Base-by-base conservation (phyloP, 2,888 invertebrate genomes). In the Melolontha melolontha region DNA sequence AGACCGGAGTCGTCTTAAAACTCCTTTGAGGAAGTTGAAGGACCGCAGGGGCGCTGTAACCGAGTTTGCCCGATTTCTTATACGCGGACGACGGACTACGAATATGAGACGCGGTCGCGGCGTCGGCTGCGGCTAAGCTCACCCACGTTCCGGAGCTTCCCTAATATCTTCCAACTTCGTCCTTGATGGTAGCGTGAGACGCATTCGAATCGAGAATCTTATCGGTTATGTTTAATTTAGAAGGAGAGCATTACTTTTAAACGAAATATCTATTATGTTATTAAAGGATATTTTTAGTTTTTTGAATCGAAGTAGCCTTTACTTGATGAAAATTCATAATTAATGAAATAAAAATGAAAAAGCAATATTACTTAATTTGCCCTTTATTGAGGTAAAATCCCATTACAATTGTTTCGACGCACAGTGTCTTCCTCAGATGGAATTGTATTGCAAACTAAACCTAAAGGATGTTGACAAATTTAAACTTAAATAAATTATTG, bases 11-110 rank as follows among this genome's bases (percentile, higher is more conserved):
- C 75, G 72, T 70, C 74, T 73, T 74, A 77, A 78, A 78, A 78
- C 75, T 77, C 79, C 78, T 79, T 79, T 77, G 77, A 77, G 76
- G 72, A 77, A 76, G 73, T 77, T 73, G 70, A 69, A 69, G 75
- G 74, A 72, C 74, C 72, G 74, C 72, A 34, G 6, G 34, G 71
- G 72, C 73, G 72, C 71, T 72, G 71, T 74, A 74, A 73, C 71
- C 71, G 72, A 72, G 73, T 73, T 75, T 72, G 72, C 73, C 71
- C 71, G 73, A 74, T 72, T 73, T 73, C 72, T 74, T 74, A 72
- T 73, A 72, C 73, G 70, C 68, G 72, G 72, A 72, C 72, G 70
- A 69, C 69, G 68, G 59, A 62, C 42, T 44, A 70, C 63, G 70
- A 72, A 72, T 73, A 73, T 73, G 70, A 73, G 71, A 71, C 63